phyloP scores from a whole-genome alignment of 2,888 invertebrate species.

The Heliconius charithonia region DNA sequence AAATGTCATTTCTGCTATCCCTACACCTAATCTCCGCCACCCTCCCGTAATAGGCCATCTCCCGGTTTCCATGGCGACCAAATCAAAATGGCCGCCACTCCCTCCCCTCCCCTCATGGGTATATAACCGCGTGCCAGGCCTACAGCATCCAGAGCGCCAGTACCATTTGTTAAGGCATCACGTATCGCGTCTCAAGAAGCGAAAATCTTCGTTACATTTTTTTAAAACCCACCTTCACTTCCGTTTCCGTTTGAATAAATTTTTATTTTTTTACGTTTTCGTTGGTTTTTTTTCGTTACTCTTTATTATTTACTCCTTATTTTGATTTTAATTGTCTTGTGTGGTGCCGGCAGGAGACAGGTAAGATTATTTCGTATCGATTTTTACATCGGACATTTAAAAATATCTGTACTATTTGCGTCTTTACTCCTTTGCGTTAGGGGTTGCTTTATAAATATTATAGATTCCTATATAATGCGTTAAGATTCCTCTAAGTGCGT shows the following conservation, averaged over 20 bases:
- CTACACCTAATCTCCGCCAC: constrained; percentile 81
- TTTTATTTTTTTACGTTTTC: constrained; percentile 47
- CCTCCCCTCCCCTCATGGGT: constrained; percentile 63
- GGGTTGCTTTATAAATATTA: neutral
- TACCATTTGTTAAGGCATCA: constrained; percentile 60
- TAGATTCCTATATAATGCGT: constrained; percentile 8
- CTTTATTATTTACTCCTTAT: constrained; percentile 36
- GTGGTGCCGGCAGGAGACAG: constrained; percentile 51
- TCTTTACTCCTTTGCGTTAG: constrained; percentile 8
- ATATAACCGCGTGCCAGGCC: constrained; percentile 71
- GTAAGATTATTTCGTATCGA: constrained; percentile 20
- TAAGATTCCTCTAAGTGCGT: constrained; percentile 17
- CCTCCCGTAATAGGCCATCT: constrained; percentile 83
- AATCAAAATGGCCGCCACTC: constrained; percentile 76
- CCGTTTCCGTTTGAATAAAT: constrained; percentile 25
- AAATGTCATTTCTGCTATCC: constrained; percentile 59
- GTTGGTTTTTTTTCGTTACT: constrained; percentile 50
- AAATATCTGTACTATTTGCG: constrained; percentile 47
- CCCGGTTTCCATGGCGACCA: constrained; percentile 76
- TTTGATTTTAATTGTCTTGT: constrained; percentile 55
- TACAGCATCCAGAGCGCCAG: constrained; percentile 72
- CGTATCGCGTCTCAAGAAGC: constrained; percentile 55
- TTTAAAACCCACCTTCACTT: constrained; percentile 46
- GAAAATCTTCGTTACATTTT: constrained; percentile 57
- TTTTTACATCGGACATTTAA: constrained; percentile 37